Percentiles rank a stretch among this genome's conserved stretches.
These are phyloP conservation scores for Phyllotreta striolata DNA, from an alignment of 2,888 invertebrate species.

Conservation along the genomic window DNA sequence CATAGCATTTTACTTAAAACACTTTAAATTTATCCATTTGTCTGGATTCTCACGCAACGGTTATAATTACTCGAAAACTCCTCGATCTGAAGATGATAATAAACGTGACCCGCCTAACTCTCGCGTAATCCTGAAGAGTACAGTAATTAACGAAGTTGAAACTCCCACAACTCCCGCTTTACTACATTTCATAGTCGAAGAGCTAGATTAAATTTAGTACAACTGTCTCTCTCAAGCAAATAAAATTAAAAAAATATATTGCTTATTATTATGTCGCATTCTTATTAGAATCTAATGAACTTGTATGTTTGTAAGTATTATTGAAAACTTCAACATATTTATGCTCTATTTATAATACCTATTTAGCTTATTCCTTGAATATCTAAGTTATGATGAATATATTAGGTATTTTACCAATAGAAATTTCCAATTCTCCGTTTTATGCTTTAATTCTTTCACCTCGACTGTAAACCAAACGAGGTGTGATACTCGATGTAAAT, in stretches of 20 bases:
- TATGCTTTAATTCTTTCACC: background rate
- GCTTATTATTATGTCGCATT: background rate
- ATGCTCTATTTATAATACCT: no score
- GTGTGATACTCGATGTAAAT: constrained; percentile 18
- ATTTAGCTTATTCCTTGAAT: no score
- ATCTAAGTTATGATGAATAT: background rate
- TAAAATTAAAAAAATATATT: background rate
- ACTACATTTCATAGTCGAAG: constrained; percentile 20
- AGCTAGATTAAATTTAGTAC: constrained; percentile 12
- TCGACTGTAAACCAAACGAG: constrained; percentile 11
- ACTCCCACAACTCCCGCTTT: constrained; percentile 29
- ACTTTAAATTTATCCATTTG: no score
- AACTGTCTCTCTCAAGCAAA: background rate
- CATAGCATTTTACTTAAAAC: no score
- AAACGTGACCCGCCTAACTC: constrained; percentile 31
- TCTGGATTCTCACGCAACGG: constrained; percentile 14
- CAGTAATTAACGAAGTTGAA: constrained; percentile 30
- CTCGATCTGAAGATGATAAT: constrained; percentile 25
- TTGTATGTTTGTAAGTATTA: no score
- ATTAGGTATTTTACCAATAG: background rate
- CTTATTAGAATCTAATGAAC: background rate
- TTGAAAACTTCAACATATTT: no score
- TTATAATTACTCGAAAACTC: constrained; percentile 27
- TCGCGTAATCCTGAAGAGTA: constrained; percentile 30
- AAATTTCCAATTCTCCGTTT: no score